Evolutionary conservation across 2,797 vertebrate species (phyloP).

Genomic region (Dryobates pubescens): DNA sequence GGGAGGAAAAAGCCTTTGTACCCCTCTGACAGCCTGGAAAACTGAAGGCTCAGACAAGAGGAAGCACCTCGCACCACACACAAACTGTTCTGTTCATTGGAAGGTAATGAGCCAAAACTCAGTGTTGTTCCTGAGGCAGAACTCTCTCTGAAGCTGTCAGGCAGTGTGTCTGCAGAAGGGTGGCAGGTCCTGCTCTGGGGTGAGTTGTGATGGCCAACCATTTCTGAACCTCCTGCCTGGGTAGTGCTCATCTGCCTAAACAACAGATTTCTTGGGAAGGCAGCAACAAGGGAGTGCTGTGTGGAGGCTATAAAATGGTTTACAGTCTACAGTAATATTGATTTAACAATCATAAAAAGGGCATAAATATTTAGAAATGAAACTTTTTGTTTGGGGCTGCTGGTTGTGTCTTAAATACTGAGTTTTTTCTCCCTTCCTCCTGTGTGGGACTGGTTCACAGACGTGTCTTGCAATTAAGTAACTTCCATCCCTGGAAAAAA

Average conservation of each 20-base stretch:
- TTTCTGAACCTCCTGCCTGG: slow-evolving; percentile 1
- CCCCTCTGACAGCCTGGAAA: slow-evolving; percentile 6
- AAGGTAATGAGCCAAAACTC: slow-evolving; percentile 50
- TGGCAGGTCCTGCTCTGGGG: background rate
- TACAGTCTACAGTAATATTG: slow-evolving; percentile 45
- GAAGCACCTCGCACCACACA: slow-evolving; percentile 50
- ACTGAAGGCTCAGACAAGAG: slow-evolving; percentile 21
- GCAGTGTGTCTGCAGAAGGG: slow-evolving; percentile 13
- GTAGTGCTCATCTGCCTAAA: background rate
- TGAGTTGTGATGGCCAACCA: slow-evolving; percentile 1
- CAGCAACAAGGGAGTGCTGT: background rate
- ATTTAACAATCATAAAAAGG: slow-evolving; percentile 66
- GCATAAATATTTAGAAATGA: slow-evolving; percentile 57
- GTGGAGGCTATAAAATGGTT: slow-evolving; percentile 47
- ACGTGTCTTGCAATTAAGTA: slow-evolving; percentile 19
- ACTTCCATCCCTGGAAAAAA: background rate
- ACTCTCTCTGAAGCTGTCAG: background rate
- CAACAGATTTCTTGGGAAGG: background rate
- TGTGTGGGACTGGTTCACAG: slow-evolving; percentile 31
- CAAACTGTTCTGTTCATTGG: slow-evolving; percentile 53
- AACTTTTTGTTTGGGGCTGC: slow-evolving; percentile 18
- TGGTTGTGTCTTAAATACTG: slow-evolving; percentile 63
- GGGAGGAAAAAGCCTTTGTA: background rate
- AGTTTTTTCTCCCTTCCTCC: slow-evolving; percentile 1
- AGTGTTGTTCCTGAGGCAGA: slow-evolving; percentile 29